A percentile compares a stretch with the other conserved stretches of the same genome.
Evolutionary conservation across 1,140 invertebrate species (phyloP).

Genomic region (Arctopsyche grandis): DNA sequence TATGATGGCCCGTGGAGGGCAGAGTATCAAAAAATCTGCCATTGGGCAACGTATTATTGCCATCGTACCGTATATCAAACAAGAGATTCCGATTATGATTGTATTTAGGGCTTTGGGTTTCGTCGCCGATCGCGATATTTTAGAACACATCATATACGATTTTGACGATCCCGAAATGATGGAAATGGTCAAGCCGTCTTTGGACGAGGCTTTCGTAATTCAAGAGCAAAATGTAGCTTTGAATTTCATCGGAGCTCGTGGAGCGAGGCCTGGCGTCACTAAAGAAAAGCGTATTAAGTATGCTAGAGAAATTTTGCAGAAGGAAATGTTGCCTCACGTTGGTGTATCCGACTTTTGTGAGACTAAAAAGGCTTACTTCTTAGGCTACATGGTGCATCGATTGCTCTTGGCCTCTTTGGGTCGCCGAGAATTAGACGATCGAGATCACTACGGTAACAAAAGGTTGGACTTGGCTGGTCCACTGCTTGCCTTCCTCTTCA

Average conservation of each 20-base stretch:
- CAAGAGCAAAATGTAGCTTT: slow-evolving; percentile 98
- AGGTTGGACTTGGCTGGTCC: slow-evolving; percentile 97
- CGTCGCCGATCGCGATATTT: slow-evolving; percentile 97
- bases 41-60: slow-evolving; percentile 98
- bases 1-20: slow-evolving; percentile 97
- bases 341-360: slow-evolving; percentile 99
- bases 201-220: slow-evolving; percentile 99
- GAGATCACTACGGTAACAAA: slow-evolving; percentile 99
- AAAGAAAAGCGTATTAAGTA: slow-evolving; percentile 99
- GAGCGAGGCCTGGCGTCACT: slow-evolving; percentile 95
- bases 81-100: slow-evolving; percentile 99
- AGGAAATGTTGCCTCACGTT: slow-evolving; percentile 99
- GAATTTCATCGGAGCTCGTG: slow-evolving; percentile 97
- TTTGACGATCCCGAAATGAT: slow-evolving; percentile 99
- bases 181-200: slow-evolving; percentile 99
- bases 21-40: slow-evolving; percentile 95
- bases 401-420: slow-evolving; percentile 94
- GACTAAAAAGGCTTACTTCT: slow-evolving; percentile 98
- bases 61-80: slow-evolving; percentile 98
- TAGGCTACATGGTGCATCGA: slow-evolving; percentile 99
- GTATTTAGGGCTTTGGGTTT: slow-evolving; percentile 97
- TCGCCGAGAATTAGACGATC: slow-evolving; percentile 94
- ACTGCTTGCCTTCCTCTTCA: slow-evolving; percentile 93
- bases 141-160: slow-evolving; percentile 99
- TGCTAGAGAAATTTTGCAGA: slow-evolving; percentile 98